phyloP scores from a whole-genome alignment of 2,113 vertebrate genomes.

The Ceratotherium simum region DNA sequence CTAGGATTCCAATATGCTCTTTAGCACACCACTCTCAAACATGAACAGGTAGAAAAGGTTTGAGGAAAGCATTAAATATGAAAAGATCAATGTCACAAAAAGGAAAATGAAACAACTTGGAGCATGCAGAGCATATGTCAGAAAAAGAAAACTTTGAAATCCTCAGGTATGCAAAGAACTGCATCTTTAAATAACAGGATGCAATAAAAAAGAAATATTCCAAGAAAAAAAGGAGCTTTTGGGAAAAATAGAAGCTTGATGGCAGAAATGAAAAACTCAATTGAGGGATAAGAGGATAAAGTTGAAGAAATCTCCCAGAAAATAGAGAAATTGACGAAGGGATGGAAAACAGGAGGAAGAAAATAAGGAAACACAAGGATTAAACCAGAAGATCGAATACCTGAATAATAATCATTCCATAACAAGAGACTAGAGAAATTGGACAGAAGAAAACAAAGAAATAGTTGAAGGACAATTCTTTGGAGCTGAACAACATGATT shows the following conservation, averaged over 20 bases:
- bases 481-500: not conserved
- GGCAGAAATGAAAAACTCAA: constrained; percentile 16
- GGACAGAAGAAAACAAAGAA: not conserved
- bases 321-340: not conserved
- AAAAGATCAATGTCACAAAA: not conserved
- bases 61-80: not conserved
- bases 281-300: constrained; percentile 5
- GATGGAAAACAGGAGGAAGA: not conserved
- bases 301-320: not conserved
- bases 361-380: not conserved
- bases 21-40: not conserved
- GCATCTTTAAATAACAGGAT: not conserved
- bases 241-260: not conserved
- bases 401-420: not conserved
- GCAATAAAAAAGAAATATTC: constrained; percentile 21
- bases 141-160: constrained; percentile 33
- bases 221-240: not conserved
- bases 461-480: not conserved
- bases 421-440: not conserved
- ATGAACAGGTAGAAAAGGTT: not conserved
- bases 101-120: not conserved
- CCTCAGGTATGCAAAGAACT: not conserved
- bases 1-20: not conserved
- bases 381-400: not conserved
- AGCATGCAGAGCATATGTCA: not conserved